Percentiles rank a stretch among this genome's conserved stretches.
phyloP scores from a whole-genome alignment of 1,140 invertebrate genomes.

The Phthorimaea operculella region DNA sequence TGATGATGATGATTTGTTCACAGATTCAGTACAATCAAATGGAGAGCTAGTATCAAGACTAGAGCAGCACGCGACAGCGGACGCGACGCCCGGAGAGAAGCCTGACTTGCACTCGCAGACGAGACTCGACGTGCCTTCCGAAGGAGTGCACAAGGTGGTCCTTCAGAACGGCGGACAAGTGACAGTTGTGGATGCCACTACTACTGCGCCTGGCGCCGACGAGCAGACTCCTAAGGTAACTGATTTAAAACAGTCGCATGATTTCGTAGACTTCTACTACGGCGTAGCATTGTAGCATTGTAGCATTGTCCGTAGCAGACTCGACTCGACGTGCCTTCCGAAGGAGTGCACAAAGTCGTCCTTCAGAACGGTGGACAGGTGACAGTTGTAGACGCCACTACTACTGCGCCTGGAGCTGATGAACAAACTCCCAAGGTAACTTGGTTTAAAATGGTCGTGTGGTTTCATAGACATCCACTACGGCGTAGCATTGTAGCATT shows the following conservation, averaged over 20 bases:
- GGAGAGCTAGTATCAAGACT: slow-evolving; percentile 63
- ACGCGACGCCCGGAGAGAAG: slow-evolving; percentile 39
- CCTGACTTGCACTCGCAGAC: slow-evolving; percentile 50
- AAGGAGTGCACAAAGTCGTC: too few relatives aligned
- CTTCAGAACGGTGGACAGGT: too few relatives aligned
- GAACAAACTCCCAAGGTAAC: slow-evolving; percentile 51
- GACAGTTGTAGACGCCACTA: slow-evolving; percentile 37
- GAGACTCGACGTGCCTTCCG: slow-evolving; percentile 60
- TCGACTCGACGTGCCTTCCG: too few relatives aligned
- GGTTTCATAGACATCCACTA: too few relatives aligned
- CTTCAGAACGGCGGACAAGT: slow-evolving; percentile 43
- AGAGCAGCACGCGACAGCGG: slow-evolving; percentile 58
- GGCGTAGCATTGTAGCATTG: too few relatives aligned
- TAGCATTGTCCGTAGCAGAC: too few relatives aligned
- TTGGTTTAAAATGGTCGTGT: too few relatives aligned
- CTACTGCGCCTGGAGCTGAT: slow-evolving; percentile 20
- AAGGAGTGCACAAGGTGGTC: slow-evolving; percentile 51
- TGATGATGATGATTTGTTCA: too few relatives aligned
- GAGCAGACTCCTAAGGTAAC: slow-evolving; percentile 51
- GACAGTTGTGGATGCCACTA: slow-evolving; percentile 37
- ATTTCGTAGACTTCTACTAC: too few relatives aligned
- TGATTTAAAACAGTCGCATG: background rate
- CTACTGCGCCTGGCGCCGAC: slow-evolving; percentile 25
- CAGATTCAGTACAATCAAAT: slow-evolving; percentile 60
- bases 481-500: too few relatives aligned